phyloP scores from a whole-genome alignment of 2,797 vertebrate species.

The Lutra lutra region DNA sequence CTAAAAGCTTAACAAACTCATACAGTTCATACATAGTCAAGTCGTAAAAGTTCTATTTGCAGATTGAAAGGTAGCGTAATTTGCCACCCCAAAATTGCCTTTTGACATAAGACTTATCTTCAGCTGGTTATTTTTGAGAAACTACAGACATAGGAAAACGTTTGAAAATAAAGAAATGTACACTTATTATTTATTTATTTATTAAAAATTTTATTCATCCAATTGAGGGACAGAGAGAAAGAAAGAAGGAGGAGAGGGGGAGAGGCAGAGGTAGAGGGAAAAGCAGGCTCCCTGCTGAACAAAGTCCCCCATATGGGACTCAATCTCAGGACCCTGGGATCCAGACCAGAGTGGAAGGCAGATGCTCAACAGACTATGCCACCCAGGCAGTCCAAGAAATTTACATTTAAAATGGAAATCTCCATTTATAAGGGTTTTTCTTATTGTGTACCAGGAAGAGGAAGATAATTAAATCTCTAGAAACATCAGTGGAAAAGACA shows the following conservation, averaged over 20 bases:
- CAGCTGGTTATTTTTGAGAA: background rate
- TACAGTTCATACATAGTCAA: background rate
- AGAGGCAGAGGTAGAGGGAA: background rate
- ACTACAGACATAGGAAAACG: background rate
- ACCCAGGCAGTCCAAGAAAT: background rate
- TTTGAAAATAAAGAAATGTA: background rate
- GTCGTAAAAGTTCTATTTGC: background rate
- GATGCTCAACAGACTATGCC: background rate
- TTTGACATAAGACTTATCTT: background rate
- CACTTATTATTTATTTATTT: background rate
- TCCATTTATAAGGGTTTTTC: background rate
- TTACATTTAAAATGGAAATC: background rate
- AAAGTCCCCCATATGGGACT: background rate
- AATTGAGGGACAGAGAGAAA: too few species aligned
- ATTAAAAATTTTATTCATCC: background rate
- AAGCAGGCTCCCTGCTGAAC: background rate
- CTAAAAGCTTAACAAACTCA: background rate
- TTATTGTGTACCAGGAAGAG: background rate
- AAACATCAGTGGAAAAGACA: background rate
- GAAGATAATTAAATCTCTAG: background rate
- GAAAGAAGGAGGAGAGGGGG: background rate
- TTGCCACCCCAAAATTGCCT: background rate
- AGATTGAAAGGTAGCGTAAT: background rate
- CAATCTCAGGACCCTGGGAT: background rate
- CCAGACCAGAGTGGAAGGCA: background rate